A percentile compares a stretch with the other conserved stretches of the same genome.
These are phyloP conservation scores for Psittacula derbiana DNA, from an alignment of 2,797 vertebrate genomes.

Conservation along the genomic window DNA sequence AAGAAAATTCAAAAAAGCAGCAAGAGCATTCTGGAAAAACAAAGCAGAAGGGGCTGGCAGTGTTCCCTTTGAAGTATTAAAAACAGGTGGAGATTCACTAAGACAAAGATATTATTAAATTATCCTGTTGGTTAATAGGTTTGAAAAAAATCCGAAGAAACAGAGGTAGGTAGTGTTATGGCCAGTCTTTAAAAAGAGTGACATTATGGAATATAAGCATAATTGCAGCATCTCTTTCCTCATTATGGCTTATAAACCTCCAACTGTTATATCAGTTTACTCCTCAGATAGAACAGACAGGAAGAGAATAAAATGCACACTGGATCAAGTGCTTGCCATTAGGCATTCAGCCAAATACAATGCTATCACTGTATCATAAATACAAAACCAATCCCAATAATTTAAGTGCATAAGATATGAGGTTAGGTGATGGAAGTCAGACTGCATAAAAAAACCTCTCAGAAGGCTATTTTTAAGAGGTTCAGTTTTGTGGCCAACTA, in stretches of 20 bases:
- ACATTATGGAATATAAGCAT: neutral
- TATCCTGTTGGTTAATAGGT: neutral
- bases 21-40: neutral
- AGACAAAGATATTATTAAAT: neutral
- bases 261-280: neutral
- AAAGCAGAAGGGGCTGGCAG: neutral
- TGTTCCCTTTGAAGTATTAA: neutral
- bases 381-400: neutral
- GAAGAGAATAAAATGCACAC: neutral
- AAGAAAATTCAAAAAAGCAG: neutral
- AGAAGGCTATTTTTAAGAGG: neutral
- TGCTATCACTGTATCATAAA: neutral
- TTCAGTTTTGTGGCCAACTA: neutral
- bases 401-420: neutral
- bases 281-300: neutral
- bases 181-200: neutral
- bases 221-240: neutral
- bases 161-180: neutral
- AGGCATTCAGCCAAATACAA: neutral
- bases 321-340: neutral
- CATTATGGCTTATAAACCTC: conserved; percentile 20
- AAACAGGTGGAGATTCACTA: neutral
- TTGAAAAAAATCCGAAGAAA: neutral
- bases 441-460: neutral
- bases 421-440: neutral